phyloP scores from a whole-genome alignment of 23 tunicate genomes.

The Styela plicata region DNA sequence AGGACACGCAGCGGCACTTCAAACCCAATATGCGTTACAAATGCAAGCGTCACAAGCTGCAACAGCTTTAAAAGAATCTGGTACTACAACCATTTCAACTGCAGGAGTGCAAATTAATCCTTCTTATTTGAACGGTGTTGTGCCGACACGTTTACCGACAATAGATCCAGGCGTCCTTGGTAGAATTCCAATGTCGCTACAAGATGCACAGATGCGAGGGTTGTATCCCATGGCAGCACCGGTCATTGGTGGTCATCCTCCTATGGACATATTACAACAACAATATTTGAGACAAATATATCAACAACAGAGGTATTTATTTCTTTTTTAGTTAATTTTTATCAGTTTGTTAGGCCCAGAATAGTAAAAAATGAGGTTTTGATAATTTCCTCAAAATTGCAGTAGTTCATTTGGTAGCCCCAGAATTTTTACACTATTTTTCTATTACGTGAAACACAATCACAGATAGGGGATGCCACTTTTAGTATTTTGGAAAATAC shows the following conservation, averaged over 20 bases:
- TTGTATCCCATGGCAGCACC: background rate
- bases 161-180: background rate
- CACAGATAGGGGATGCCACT: too few species aligned
- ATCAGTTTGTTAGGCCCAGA: too few species aligned
- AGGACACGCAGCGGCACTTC: background rate
- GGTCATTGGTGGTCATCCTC: background rate
- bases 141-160: background rate
- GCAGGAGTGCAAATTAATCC: background rate
- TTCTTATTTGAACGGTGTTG: background rate
- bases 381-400: too few species aligned
- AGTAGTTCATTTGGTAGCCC: too few species aligned
- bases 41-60: background rate
- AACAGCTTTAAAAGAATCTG: background rate
- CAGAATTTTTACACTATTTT: too few species aligned
- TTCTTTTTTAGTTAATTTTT: too few species aligned
- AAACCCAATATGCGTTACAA: background rate
- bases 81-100: background rate
- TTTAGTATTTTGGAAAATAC: too few species aligned
- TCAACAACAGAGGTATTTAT: background rate
- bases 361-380: too few species aligned
- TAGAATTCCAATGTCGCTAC: background rate
- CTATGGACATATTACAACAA: background rate
- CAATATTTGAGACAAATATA: background rate
- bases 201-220: background rate
- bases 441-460: too few species aligned